phyloP scores from a whole-genome alignment of 1,140 invertebrate species.

The Drosophila ogumai region DNA sequence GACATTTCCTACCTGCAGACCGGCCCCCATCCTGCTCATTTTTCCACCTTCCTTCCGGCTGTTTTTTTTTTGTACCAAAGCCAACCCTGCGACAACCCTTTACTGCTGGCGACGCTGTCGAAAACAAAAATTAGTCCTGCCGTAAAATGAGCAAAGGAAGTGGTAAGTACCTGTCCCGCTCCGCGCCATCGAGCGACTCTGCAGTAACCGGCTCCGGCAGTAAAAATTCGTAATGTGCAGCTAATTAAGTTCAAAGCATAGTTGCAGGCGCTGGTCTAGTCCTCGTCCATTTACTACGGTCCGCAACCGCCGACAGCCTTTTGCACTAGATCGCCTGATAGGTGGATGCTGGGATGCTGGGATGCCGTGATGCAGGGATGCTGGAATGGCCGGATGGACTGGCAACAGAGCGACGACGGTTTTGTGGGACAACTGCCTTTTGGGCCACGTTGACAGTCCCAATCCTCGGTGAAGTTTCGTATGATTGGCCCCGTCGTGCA shows the following conservation, averaged over 20 bases:
- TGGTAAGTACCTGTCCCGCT: constrained; percentile 67
- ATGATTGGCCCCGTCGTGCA: constrained; percentile 32
- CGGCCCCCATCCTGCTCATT: constrained; percentile 1
- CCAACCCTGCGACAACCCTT: constrained; percentile 41
- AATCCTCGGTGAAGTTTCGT: constrained; percentile 44
- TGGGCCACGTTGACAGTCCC: constrained; percentile 30
- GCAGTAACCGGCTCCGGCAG: constrained; percentile 67
- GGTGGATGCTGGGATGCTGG: neutral
- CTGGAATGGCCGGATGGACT: neutral
- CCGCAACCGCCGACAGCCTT: constrained; percentile 17
- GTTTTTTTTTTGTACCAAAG: neutral
- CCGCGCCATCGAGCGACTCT: constrained; percentile 32
- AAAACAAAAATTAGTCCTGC: constrained; percentile 82
- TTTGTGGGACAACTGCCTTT: neutral
- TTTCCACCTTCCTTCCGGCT: constrained; percentile 7
- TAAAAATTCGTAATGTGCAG: constrained; percentile 83
- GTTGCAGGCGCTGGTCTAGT: constrained; percentile 62
- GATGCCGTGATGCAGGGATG: neutral
- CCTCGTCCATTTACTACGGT: constrained; percentile 16
- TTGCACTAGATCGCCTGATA: constrained; percentile 11
- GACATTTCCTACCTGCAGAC: constrained; percentile 72
- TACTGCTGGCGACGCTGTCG: constrained; percentile 68
- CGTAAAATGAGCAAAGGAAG: constrained; percentile 80
- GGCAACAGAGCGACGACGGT: neutral
- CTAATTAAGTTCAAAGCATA: constrained; percentile 83